A percentile compares a stretch with the other conserved stretches of the same genome.
phyloP scores from a whole-genome alignment of 2,113 vertebrate species.

The Cryptomyrus ogoouensis region DNA sequence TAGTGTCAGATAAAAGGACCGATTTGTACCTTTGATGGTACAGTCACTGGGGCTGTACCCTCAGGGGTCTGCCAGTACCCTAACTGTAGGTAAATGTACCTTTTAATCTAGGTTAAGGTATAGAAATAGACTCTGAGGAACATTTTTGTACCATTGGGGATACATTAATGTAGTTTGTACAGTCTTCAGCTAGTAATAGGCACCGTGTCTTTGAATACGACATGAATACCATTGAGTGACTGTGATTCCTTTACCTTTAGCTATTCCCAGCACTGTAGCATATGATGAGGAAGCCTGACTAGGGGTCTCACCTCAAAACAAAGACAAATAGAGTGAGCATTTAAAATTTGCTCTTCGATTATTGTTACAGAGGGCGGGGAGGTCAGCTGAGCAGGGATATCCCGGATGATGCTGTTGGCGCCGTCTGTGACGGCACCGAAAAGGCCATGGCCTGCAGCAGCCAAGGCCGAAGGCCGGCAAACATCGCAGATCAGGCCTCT shows the following conservation, averaged over 20 bases:
- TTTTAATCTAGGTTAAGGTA: background rate
- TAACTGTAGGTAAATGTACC: background rate
- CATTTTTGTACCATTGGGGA: background rate
- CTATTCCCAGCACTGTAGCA: background rate
- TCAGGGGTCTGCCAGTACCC: background rate
- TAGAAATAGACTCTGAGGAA: background rate
- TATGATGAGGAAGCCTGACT: background rate
- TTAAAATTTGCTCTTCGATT: background rate
- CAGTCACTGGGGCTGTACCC: background rate
- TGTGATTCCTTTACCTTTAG: background rate
- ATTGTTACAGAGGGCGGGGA: background rate
- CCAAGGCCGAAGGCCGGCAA: background rate
- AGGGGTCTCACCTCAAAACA: background rate
- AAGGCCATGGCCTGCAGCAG: background rate
- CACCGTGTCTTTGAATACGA: background rate
- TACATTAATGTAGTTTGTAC: background rate
- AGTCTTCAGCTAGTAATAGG: background rate
- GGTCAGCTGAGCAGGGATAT: background rate
- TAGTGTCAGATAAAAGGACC: background rate
- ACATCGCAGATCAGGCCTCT: background rate
- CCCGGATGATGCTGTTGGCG: background rate
- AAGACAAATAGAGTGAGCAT: background rate
- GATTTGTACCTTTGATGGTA: background rate
- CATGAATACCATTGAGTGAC: background rate
- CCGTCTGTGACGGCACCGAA: background rate